Evolutionary conservation across 2,113 vertebrate genomes (phyloP).

Genomic region (Planiliza haematocheilus): DNA sequence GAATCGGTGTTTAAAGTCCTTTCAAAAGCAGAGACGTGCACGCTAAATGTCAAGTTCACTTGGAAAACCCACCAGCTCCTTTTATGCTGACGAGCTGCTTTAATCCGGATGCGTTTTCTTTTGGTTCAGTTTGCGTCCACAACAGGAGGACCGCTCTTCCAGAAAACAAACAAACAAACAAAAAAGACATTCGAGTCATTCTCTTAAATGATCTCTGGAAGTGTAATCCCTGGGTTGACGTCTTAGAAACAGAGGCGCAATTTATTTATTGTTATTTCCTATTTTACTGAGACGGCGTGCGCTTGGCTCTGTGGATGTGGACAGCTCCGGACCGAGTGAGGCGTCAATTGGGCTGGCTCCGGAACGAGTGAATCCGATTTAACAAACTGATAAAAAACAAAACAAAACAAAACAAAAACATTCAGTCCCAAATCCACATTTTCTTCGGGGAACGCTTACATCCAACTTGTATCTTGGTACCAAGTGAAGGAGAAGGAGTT

Average conservation of each 20-base stretch:
- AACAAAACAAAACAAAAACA: neutral
- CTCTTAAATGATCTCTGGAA: constrained; percentile 28
- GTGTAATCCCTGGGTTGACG: constrained; percentile 13
- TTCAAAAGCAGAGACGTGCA: neutral
- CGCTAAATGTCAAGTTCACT: neutral
- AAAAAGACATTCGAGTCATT: constrained; percentile 31
- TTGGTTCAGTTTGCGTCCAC: constrained; percentile 36
- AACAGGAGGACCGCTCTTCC: constrained; percentile 11
- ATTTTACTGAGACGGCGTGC: neutral
- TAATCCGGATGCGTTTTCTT: constrained; percentile 43
- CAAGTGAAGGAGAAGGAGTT: constrained; percentile 45
- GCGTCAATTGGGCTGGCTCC: neutral
- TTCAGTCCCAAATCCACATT: constrained; percentile 21
- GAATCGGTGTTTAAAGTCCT: constrained; percentile 19
- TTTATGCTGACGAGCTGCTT: constrained; percentile 6
- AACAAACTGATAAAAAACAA: neutral
- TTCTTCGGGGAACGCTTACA: constrained; percentile 6
- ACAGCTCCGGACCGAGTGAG: neutral
- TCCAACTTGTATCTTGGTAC: constrained; percentile 58
- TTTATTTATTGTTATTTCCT: neutral
- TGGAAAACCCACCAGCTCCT: neutral
- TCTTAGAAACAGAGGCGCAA: constrained; percentile 7
- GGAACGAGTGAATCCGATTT: constrained; percentile 7
- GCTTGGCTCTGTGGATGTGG: constrained; percentile 29
- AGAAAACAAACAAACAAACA: neutral